Conservation (phyloP, 2,113 vertebrate species). For the Neodon shergylaensis region DNA sequence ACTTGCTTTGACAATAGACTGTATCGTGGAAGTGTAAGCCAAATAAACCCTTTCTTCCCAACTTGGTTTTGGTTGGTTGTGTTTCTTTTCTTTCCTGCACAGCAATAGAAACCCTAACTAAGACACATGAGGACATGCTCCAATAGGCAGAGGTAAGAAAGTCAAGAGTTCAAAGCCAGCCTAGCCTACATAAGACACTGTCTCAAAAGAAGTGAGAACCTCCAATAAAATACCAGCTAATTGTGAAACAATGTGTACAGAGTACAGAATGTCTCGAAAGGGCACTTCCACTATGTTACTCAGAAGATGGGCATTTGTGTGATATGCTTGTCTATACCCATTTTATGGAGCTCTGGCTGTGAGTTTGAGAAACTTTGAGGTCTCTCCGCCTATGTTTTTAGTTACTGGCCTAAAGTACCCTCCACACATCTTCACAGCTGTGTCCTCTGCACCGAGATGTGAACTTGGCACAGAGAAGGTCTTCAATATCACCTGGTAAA, state of each 20-base stretch:
- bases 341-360: neutral
- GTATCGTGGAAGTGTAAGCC: neutral
- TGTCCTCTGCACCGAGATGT: neutral
- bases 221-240: neutral
- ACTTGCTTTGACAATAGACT: neutral
- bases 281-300: neutral
- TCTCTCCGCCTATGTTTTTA: neutral
- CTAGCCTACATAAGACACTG: neutral
- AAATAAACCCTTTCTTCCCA: neutral
- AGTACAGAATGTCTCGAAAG: neutral
- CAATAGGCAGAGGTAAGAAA: neutral
- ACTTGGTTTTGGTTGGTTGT: neutral
- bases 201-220: neutral
- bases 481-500: neutral
- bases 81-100: neutral
- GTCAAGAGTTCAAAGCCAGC: neutral
- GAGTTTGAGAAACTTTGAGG: neutral
- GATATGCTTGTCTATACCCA: neutral
- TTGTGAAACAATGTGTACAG: neutral
- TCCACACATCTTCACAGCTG: neutral
- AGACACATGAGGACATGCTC: neutral
- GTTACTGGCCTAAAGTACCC: neutral
- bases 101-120: neutral
- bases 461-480: neutral
- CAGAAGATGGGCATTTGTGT: neutral